Conservation (phyloP, 2,797 vertebrate genomes). For the Decapterus maruadsi region DNA sequence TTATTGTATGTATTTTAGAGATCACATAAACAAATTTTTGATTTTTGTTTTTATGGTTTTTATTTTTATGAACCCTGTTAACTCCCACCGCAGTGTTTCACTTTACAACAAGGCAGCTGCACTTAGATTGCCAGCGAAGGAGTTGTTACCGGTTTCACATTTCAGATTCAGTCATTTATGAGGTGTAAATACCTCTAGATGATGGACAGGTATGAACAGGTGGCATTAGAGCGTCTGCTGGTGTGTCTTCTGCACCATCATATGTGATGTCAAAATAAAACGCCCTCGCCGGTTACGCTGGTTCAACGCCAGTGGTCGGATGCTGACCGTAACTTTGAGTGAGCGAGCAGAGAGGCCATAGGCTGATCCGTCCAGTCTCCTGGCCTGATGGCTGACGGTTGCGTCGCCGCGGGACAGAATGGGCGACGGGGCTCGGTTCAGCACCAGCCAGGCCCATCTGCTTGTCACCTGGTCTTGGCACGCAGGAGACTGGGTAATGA, state of each 20-base stretch:
- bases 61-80: neutral
- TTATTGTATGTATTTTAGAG: neutral
- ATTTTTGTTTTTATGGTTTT: neutral
- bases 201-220: slow-evolving; percentile 5
- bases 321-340: slow-evolving; percentile 28
- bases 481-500: slow-evolving; percentile 86
- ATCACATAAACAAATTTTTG: neutral
- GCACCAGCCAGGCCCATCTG: slow-evolving; percentile 88
- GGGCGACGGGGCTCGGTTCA: slow-evolving; percentile 69
- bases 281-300: neutral
- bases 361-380: slow-evolving; percentile 43
- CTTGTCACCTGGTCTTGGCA: slow-evolving; percentile 88
- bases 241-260: slow-evolving; percentile 16
- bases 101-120: neutral
- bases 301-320: slow-evolving; percentile 17
- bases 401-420: slow-evolving; percentile 50
- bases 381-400: slow-evolving; percentile 46
- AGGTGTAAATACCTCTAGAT: slow-evolving; percentile 5
- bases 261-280: slow-evolving; percentile 13
- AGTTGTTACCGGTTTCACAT: neutral
- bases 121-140: neutral
- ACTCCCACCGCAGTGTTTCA: neutral
- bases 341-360: slow-evolving; percentile 29
- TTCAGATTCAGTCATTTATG: neutral
- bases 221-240: slow-evolving; percentile 17